Evolutionary conservation across 2,888 invertebrate genomes (phyloP).

Genomic region (Scrobipalpa costella): DNA sequence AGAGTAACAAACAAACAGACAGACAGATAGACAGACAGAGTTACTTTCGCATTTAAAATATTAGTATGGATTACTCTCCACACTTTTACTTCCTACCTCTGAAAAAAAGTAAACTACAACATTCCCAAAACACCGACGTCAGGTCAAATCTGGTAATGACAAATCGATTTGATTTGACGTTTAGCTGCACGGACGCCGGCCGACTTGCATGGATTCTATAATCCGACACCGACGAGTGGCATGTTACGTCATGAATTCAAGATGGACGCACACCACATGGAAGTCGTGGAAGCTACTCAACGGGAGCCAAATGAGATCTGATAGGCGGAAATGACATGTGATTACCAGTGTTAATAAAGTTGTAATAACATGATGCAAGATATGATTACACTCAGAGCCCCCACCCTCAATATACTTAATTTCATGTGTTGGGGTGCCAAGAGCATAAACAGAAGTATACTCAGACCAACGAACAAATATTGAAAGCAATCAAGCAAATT

Average conservation of each 20-base stretch:
- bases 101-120: background rate
- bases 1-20: too few relatives aligned
- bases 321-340: background rate
- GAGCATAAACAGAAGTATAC: too few relatives aligned
- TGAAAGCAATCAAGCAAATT: too few relatives aligned
- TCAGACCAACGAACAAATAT: too few relatives aligned
- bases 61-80: too few relatives aligned
- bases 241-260: background rate
- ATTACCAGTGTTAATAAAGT: too few relatives aligned
- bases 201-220: background rate
- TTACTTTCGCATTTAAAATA: too few relatives aligned
- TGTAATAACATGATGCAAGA: too few relatives aligned
- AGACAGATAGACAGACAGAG: too few relatives aligned
- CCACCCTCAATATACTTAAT: too few relatives aligned
- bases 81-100: background rate
- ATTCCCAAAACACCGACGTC: background rate
- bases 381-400: too few relatives aligned
- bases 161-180: conserved; percentile 4
- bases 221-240: conserved; percentile 4
- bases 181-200: background rate
- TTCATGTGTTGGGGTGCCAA: too few relatives aligned
- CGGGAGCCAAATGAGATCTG: background rate
- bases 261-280: background rate
- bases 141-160: conserved; percentile 4
- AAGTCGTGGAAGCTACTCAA: background rate